These are phyloP conservation scores for Bibio marci DNA, from an alignment of 2,888 invertebrate species.

Conservation along the genomic window DNA sequence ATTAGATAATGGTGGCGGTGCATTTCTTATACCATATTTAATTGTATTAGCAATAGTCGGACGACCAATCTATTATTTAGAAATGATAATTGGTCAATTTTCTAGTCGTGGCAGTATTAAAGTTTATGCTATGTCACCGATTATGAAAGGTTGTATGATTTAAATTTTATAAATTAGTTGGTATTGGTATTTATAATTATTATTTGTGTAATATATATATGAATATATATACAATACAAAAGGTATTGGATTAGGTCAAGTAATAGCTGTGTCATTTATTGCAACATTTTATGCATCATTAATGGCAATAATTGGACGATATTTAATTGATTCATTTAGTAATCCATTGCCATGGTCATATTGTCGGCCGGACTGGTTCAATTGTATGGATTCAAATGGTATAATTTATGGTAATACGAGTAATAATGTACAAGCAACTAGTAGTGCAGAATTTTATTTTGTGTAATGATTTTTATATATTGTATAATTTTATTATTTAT, in stretches of 20 bases:
- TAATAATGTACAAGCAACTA: not conserved
- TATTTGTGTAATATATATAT: no score
- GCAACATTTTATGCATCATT: conserved; percentile 48
- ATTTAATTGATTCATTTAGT: conserved; percentile 42
- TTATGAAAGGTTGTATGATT: conserved; percentile 41
- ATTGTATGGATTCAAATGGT: conserved; percentile 28
- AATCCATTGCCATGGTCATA: conserved; percentile 42
- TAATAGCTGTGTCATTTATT: conserved; percentile 36
- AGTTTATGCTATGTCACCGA: conserved; percentile 44
- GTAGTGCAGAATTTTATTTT: conserved; percentile 4
- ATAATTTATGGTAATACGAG: not conserved
- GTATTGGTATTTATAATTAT: no score
- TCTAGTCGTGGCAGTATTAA: conserved; percentile 48
- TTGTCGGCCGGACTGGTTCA: conserved; percentile 36
- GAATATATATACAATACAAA: no score
- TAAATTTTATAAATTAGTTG: no score
- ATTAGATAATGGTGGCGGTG: conserved; percentile 49
- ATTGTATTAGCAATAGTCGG: conserved; percentile 45
- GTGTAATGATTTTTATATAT: not conserved
- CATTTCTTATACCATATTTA: conserved; percentile 46
- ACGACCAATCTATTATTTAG: conserved; percentile 53
- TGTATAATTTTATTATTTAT: not conserved
- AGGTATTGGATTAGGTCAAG: conserved; percentile 41
- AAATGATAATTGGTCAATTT: conserved; percentile 56
- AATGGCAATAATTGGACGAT: conserved; percentile 45